Conservation (phyloP, 2,113 vertebrate species). For the Agapornis roseicollis region DNA sequence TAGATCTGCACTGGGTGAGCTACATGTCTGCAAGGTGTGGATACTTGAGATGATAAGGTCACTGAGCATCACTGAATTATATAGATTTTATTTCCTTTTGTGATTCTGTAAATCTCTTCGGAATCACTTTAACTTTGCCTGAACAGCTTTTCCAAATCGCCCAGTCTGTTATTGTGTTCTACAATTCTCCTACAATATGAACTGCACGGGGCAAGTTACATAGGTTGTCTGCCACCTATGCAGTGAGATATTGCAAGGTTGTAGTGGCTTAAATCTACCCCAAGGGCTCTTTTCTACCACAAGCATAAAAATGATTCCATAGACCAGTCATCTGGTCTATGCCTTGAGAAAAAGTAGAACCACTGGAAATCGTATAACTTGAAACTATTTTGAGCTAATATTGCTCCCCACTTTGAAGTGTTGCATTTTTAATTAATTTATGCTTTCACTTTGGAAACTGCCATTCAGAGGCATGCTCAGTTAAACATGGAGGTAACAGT, state of each 20-base stretch:
- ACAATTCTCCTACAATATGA: neutral
- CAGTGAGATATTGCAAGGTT: neutral
- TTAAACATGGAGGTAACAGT: neutral
- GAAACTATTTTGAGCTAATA: neutral
- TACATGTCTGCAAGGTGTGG: neutral
- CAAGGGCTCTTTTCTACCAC: neutral
- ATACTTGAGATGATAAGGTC: neutral
- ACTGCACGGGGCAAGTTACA: neutral
- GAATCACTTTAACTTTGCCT: neutral
- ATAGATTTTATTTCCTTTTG: neutral
- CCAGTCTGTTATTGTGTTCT: neutral
- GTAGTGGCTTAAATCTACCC: neutral
- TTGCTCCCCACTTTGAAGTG: rapidly evolving
- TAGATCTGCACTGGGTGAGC: neutral
- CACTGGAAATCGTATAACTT: neutral
- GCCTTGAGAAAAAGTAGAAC: neutral
- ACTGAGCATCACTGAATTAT: neutral
- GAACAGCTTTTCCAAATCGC: neutral
- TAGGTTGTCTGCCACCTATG: neutral
- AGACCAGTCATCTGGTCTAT: neutral
- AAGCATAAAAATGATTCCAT: neutral
- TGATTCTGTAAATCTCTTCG: neutral
- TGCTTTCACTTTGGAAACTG: neutral
- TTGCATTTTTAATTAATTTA: neutral
- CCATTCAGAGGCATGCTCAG: rapidly evolving